phyloP scores from a whole-genome alignment of 1,140 invertebrate genomes.

The Pogonognathellus flavescens region DNA sequence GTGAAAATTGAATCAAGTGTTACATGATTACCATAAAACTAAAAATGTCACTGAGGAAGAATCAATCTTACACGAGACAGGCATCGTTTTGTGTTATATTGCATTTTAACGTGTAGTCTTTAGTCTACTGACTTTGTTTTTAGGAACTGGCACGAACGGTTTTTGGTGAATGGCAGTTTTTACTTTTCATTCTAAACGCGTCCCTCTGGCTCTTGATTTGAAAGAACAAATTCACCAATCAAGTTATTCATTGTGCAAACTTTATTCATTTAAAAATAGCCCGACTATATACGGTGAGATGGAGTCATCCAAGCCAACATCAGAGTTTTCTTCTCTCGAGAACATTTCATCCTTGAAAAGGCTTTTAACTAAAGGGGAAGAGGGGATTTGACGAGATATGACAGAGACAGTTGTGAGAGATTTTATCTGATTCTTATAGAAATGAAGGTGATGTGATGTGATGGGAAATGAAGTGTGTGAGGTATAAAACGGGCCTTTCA shows the following conservation, averaged over 20 bases:
- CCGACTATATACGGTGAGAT: not conserved
- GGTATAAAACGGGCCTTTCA: not conserved
- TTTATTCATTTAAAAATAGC: constrained; percentile 9
- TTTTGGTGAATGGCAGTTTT: too few species aligned
- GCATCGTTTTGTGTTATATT: too few species aligned
- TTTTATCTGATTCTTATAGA: constrained; percentile 1
- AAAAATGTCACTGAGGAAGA: too few species aligned
- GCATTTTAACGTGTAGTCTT: too few species aligned
- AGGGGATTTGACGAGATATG: not conserved
- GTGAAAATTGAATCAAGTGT: too few species aligned
- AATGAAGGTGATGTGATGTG: constrained; percentile 29
- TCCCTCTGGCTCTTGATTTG: not conserved
- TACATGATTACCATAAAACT: too few species aligned
- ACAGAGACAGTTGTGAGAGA: not conserved
- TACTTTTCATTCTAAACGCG: too few species aligned
- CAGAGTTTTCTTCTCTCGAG: not conserved
- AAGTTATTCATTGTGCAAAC: constrained; percentile 15
- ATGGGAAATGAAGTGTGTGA: constrained; percentile 3
- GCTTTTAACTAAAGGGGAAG: not conserved
- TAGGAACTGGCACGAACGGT: too few species aligned
- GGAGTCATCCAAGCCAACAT: not conserved
- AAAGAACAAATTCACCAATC: not conserved
- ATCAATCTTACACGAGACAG: too few species aligned
- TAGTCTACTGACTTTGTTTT: too few species aligned
- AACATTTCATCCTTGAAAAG: constrained; percentile 23